Evolutionary conservation across 2,797 vertebrate genomes (phyloP).

Genomic region (Sebastes nivosus): DNA sequence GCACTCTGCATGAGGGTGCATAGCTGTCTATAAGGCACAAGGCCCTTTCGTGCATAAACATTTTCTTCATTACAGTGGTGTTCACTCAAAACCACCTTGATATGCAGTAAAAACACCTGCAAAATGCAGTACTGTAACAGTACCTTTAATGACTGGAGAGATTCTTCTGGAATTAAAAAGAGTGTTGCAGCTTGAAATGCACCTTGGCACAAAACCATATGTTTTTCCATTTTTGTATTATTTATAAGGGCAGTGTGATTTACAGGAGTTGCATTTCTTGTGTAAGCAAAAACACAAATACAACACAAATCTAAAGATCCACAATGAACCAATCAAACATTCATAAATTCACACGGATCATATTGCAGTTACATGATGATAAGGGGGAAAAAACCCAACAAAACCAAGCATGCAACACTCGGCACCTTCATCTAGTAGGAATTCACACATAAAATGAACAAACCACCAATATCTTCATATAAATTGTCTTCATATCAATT

Average conservation of each 20-base stretch:
- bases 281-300: conserved; percentile 69
- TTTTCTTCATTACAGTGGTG: conserved; percentile 67
- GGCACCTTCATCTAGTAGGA: conserved; percentile 71
- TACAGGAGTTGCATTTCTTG: conserved; percentile 63
- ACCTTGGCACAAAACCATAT: conserved; percentile 76
- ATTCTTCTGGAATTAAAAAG: conserved; percentile 60
- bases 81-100: conserved; percentile 56
- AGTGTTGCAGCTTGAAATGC: conserved; percentile 61
- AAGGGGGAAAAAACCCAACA: conserved; percentile 18
- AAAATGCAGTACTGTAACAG: conserved; percentile 51
- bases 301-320: conserved; percentile 51
- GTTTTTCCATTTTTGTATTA: conserved; percentile 29
- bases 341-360: conserved; percentile 48
- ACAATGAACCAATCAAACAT: conserved; percentile 64
- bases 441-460: conserved; percentile 67
- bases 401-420: conserved; percentile 77
- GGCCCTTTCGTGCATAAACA: conserved; percentile 77
- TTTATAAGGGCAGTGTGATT: conserved; percentile 75
- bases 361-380: conserved; percentile 51
- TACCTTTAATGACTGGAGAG: conserved; percentile 40
- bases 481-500: conserved; percentile 71
- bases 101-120: conserved; percentile 70
- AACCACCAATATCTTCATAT: conserved; percentile 67
- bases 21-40: conserved; percentile 74
- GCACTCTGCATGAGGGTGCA: conserved; percentile 77